Conservation (phyloP, 2,888 invertebrate genomes). For the Marasmarcha lunaedactyla region DNA sequence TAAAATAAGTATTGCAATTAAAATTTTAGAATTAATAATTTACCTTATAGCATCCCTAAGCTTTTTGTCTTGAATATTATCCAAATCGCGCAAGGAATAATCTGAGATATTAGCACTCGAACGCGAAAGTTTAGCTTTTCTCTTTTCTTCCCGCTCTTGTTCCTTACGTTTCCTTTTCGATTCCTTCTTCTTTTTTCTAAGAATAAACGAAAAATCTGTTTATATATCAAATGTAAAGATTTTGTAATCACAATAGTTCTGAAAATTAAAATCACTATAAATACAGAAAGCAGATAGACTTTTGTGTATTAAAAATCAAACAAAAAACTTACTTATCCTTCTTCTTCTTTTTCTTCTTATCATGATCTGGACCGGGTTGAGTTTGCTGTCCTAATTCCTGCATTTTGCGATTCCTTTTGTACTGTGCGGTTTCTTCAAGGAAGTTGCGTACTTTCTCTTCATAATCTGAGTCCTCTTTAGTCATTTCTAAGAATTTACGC, state of each 20-base stretch:
- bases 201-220: neutral
- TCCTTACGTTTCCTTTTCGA: slow-evolving; percentile 80
- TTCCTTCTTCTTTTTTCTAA: slow-evolving; percentile 77
- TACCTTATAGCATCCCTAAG: slow-evolving; percentile 77
- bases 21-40: too few species aligned
- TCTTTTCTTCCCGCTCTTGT: slow-evolving; percentile 76
- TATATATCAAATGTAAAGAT: too few species aligned
- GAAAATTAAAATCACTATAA: too few species aligned
- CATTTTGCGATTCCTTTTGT: slow-evolving; percentile 78
- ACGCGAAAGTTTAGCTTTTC: slow-evolving; percentile 74
- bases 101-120: slow-evolving; percentile 62
- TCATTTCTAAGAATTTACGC: slow-evolving; percentile 80
- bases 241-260: too few species aligned
- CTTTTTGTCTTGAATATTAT: slow-evolving; percentile 73
- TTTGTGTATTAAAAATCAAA: too few species aligned
- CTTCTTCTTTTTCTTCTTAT: slow-evolving; percentile 66
- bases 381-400: slow-evolving; percentile 74
- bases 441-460: slow-evolving; percentile 89
- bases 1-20: neutral
- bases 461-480: slow-evolving; percentile 87
- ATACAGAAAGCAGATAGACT: too few species aligned
- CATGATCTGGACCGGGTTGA: slow-evolving; percentile 53
- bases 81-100: slow-evolving; percentile 74
- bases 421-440: slow-evolving; percentile 84
- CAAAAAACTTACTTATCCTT: slow-evolving; percentile 68